Conservation (phyloP, 1,140 invertebrate species). For the Drosophila saltans region DNA sequence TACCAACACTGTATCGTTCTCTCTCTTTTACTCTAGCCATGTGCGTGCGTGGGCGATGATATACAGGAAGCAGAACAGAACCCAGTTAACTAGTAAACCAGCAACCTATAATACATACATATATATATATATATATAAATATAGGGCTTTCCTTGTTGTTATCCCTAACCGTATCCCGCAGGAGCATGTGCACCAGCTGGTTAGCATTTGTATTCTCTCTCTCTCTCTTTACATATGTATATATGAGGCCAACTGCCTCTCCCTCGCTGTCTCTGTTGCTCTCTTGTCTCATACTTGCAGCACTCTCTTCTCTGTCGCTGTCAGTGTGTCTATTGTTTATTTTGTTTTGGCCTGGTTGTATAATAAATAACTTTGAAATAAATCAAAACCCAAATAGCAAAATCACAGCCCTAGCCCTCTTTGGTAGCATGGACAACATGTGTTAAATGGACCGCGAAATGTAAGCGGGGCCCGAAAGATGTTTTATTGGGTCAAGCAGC, state of each 20-base stretch:
- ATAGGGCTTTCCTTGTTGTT: conserved; percentile 61
- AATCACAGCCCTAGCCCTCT: conserved; percentile 22
- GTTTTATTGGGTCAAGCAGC: conserved; percentile 72
- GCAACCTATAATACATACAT: conserved; percentile 46
- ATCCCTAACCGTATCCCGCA: conserved; percentile 27
- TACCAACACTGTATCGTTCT: conserved; percentile 7
- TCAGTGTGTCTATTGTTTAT: conserved; percentile 23
- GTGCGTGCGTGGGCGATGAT: conserved; percentile 48
- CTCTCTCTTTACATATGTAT: conserved; percentile 5
- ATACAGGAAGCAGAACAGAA: conserved; percentile 35
- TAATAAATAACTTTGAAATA: conserved; percentile 70
- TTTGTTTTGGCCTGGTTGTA: conserved; percentile 47
- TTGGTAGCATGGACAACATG: conserved; percentile 31
- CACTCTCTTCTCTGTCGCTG: not conserved
- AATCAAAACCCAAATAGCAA: conserved; percentile 47
- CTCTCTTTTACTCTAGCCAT: conserved; percentile 17
- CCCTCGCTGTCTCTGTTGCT: conserved; percentile 34
- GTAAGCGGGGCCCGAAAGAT: conserved; percentile 55
- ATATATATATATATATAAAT: conserved; percentile 19
- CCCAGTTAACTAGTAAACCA: conserved; percentile 68
- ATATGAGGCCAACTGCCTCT: not conserved
- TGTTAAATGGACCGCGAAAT: conserved; percentile 75
- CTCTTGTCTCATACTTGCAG: not conserved
- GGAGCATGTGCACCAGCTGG: conserved; percentile 24
- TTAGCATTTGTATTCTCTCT: conserved; percentile 10